Conservation (phyloP, 2,113 vertebrate species). For the Ornithorhynchus anatinus region DNA sequence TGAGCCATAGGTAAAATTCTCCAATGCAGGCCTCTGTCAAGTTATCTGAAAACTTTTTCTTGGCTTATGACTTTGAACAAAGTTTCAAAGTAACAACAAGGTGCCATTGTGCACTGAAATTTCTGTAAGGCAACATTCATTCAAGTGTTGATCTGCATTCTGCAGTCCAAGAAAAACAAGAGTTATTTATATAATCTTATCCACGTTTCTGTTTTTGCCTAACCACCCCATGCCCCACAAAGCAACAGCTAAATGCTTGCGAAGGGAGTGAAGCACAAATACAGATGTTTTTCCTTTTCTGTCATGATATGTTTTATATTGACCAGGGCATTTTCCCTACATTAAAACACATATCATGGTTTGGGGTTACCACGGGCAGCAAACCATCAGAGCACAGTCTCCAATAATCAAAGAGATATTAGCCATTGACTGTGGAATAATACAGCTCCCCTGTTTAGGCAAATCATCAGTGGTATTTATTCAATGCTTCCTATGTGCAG, state of each 20-base stretch:
- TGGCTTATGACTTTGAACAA: constrained; percentile 74
- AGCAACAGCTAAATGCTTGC: constrained; percentile 64
- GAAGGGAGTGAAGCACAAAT: constrained; percentile 29
- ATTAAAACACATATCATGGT: too few species aligned
- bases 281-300: constrained; percentile 40
- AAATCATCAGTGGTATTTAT: too few species aligned
- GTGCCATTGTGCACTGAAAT: constrained; percentile 75
- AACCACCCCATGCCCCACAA: constrained; percentile 68
- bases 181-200: constrained; percentile 81
- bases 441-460: too few species aligned
- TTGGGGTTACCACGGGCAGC: too few species aligned
- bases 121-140: constrained; percentile 80
- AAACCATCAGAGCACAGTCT: too few species aligned
- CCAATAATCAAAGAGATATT: too few species aligned
- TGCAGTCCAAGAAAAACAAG: constrained; percentile 76
- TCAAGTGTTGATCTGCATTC: constrained; percentile 75
- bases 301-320: background rate
- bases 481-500: too few species aligned
- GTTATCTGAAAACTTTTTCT: constrained; percentile 76
- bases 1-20: constrained; percentile 44
- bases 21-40: constrained; percentile 51
- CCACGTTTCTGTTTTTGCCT: constrained; percentile 75
- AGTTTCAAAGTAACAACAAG: constrained; percentile 77
- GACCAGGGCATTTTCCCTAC: background rate
- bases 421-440: too few species aligned